These are phyloP conservation scores for Reticulitermes speratus DNA, from an alignment of 1,140 invertebrate species.

Conservation along the genomic window DNA sequence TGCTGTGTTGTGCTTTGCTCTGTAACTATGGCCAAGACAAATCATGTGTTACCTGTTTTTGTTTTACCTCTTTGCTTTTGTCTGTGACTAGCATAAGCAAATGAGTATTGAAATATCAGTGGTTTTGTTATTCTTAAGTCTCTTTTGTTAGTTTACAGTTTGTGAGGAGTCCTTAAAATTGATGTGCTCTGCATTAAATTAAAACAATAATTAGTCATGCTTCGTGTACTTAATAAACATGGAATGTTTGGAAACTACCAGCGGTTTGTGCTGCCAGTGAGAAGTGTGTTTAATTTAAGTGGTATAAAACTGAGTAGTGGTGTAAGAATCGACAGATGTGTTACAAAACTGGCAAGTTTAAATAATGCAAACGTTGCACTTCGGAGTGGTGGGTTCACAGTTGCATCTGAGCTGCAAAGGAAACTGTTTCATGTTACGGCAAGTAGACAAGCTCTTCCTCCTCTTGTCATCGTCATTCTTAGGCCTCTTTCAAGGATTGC, in stretches of 20 bases:
- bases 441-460: slow-evolving; percentile 40
- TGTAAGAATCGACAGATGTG: background rate
- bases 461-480: slow-evolving; percentile 42
- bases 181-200: no score
- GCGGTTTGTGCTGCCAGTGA: background rate
- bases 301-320: background rate
- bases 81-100: background rate
- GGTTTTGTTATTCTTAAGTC: background rate
- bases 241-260: background rate
- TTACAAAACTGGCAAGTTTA: background rate
- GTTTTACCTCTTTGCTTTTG: background rate
- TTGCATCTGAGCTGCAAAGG: background rate
- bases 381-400: background rate
- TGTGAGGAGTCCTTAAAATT: background rate
- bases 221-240: background rate
- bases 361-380: background rate
- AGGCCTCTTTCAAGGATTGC: slow-evolving; percentile 44
- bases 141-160: background rate
- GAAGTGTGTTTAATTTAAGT: background rate
- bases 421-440: slow-evolving; percentile 43
- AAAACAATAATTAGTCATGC: background rate
- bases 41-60: background rate
- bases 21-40: background rate
- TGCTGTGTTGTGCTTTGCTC: slow-evolving; percentile 41
- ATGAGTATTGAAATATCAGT: background rate